Evolutionary conservation across 2,888 invertebrate genomes (phyloP), one percentile per base, ranked within the genome.

Genomic region (Capitulum mitella): DNA sequence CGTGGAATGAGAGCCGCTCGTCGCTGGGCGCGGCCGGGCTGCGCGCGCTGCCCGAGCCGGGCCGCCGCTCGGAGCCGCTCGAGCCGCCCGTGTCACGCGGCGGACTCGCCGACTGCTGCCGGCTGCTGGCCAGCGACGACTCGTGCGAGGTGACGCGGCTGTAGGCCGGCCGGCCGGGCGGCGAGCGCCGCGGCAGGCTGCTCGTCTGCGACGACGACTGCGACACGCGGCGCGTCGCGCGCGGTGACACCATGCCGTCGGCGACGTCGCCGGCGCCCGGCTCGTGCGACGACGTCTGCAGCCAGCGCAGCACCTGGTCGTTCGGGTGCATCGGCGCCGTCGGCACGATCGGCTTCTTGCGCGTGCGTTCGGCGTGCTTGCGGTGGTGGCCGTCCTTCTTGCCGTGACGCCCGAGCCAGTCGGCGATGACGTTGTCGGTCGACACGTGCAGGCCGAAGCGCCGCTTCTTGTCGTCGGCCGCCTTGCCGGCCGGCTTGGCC

Each of bases 261-360:
- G 70, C 3, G 22, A 26, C 70, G 70, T 70, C 70, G 26, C 0
- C 70, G 70, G 26, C 70, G 70, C 37, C 26, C 37, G 70, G 70
- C 40, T 70, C 70, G 10, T 26, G 37, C 37, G 70, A 70, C 37
- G 70, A 19, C 22, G 8, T 70, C 40, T 37, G 37, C 40, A 70
- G 70, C 70, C 70, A 70, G 40, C 40, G 70, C 70, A 70, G 70
- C 37, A 70, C 70, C 70, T 70, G 70, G 70, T 70, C 70, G 70
- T 70, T 70, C 2, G 70, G 70, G 70, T 70, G 70, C 70, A 70
- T 70, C 26, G 70, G 70, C 26, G 70, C 70, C 26, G 40, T 70
- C 70, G 70, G 70, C 26, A 70, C 70, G 70, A 70, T 70, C 37
- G 70, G 70, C 26, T 70, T 70, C 70, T 70, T 70, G 10, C 70